Conservation (phyloP, 2,888 invertebrate species). For the Drosophila lacicola region DNA sequence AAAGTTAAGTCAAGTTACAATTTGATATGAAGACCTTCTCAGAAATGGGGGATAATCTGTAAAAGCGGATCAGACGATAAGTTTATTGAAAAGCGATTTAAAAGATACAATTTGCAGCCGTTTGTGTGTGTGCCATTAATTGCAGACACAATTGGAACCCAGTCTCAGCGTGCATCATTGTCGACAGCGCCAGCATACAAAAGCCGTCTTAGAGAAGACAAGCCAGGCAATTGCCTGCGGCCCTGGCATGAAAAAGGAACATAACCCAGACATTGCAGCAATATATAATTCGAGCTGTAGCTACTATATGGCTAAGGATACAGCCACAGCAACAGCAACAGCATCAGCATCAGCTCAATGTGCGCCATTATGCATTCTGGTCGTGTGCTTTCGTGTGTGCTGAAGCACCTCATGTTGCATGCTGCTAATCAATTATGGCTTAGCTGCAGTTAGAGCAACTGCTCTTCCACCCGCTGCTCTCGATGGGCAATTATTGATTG, state of each 20-base stretch:
- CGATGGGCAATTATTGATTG: constrained; percentile 83
- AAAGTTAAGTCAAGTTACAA: constrained; percentile 13
- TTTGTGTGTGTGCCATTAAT: constrained; percentile 33
- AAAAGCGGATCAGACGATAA: constrained; percentile 23
- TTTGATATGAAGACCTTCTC: constrained; percentile 18
- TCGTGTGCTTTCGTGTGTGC: constrained; percentile 49
- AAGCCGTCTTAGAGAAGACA: constrained; percentile 27
- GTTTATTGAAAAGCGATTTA: constrained; percentile 49
- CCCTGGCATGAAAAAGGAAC: constrained; percentile 65
- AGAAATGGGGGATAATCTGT: constrained; percentile 2
- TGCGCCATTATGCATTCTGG: constrained; percentile 72
- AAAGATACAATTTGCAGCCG: constrained; percentile 44
- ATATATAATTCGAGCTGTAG: constrained; percentile 20
- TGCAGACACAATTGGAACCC: constrained; percentile 40
- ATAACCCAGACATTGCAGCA: constrained; percentile 23
- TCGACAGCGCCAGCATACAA: constrained; percentile 15
- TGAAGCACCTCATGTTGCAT: constrained; percentile 79
- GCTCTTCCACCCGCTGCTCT: constrained; percentile 74
- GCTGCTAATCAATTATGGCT: constrained; percentile 78
- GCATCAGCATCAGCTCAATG: constrained; percentile 45
- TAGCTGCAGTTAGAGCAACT: constrained; percentile 54
- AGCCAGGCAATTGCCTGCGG: constrained; percentile 22
- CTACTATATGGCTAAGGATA: constrained; percentile 10
- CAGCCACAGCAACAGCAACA: constrained; percentile 18
- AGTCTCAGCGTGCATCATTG: constrained; percentile 33